Conservation (phyloP, 2,888 invertebrate genomes). For the Aleiodes testaceus region DNA sequence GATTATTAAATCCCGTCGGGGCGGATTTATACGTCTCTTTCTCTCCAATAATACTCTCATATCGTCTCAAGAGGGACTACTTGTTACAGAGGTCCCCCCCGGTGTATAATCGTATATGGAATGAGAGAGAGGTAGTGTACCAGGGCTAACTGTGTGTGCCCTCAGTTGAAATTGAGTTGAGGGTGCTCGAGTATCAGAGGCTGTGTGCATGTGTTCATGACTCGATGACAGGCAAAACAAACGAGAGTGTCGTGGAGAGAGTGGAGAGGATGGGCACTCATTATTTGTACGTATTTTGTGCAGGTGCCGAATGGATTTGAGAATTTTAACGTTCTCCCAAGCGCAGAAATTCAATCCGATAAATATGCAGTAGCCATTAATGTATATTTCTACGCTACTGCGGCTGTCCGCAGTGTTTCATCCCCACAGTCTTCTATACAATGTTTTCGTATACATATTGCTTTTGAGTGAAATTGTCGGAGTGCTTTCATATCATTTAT, state of each 20-base stretch:
- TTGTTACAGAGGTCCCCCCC: not conserved
- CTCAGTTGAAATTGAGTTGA: conserved; percentile 15
- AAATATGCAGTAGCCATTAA: conserved; percentile 44
- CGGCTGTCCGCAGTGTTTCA: conserved; percentile 6
- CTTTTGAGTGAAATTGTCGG: conserved; percentile 5
- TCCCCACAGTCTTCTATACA: not conserved
- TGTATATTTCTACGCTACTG: conserved; percentile 4
- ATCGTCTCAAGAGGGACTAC: conserved; percentile 18
- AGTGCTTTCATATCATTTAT: conserved; percentile 14
- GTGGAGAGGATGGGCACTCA: not conserved
- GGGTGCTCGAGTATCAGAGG: conserved; percentile 24
- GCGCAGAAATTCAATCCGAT: conserved; percentile 32
- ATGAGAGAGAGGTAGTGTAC: conserved; percentile 8
- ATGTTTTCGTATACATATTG: conserved; percentile 5
- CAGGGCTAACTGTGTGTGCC: not conserved
- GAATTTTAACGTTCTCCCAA: conserved; percentile 2
- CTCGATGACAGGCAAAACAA: conserved; percentile 42
- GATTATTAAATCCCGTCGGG: not conserved
- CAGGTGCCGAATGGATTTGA: conserved; percentile 23
- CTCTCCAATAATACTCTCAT: not conserved
- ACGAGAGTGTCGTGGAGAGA: conserved; percentile 17
- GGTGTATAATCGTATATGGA: conserved; percentile 22
- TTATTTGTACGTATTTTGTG: conserved; percentile 34
- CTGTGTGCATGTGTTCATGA: conserved; percentile 1
- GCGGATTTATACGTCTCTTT: conserved; percentile 1